Evolutionary conservation across 2,888 invertebrate species (phyloP), one percentile per base, ranked within the genome.

Genomic region (Monoplex corrugatus): DNA sequence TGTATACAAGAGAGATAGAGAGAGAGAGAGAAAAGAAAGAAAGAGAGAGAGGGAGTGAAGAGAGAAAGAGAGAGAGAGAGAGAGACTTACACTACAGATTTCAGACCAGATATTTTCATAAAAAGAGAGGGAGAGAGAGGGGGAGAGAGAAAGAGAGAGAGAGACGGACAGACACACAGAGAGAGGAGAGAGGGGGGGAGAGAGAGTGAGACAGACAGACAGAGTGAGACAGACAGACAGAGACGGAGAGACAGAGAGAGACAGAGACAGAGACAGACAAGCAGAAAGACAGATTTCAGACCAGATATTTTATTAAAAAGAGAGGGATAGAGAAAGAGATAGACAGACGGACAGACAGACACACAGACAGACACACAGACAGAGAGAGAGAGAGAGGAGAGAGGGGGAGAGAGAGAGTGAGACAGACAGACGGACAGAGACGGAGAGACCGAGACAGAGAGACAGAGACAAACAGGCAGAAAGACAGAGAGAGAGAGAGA

Each of bases 81-180:
- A 38, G 23, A 13, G 13, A 38, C n/a, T n/a, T n/a, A n/a, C n/a
- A n/a, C n/a, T n/a, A n/a, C n/a, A n/a, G n/a, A n/a, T n/a, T n/a
- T n/a, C n/a, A n/a, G n/a, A n/a, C n/a, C n/a, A n/a, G n/a, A n/a
- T n/a, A n/a, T n/a, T n/a, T n/a, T n/a, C n/a, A n/a, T n/a, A n/a
- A n/a, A n/a, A n/a, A 38, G 23, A 32, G 35, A 75, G 19, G 10
- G 75, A 8, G 75, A 75, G 35, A 38, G 38, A 75, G 38, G 38
- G 38, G 16, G 75, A 75, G 75, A 75, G 72, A 75, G 72, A 75
- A 35, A 75, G 19, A 75, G 72, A 75, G 2, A 75, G 35, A 75
- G 72, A 75, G 72, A 75, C 0, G 35, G 72, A 75, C 23, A 72
- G 32, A 72, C 32, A 72, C 35, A 32, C 2, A 28, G 35, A 35